Base-by-base conservation (phyloP, 1,140 invertebrate species). In the Megathymus violae region DNA sequence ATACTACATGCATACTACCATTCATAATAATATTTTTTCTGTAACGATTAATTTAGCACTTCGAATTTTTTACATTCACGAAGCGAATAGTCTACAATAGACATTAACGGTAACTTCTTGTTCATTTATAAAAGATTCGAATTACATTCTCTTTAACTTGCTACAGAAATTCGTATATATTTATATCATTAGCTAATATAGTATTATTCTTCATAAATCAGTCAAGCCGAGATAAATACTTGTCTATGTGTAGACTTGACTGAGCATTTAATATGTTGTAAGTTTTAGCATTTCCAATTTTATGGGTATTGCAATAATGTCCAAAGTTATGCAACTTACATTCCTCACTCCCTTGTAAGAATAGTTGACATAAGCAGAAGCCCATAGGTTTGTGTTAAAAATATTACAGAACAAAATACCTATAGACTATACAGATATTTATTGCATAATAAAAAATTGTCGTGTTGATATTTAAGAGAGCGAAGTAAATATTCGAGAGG, bases 91-190 rank as follows among this genome's bases (percentile, higher is more conserved):
- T 54, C 61, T 72, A 68, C 65, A 61, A 63, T 66, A 74, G 68
- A 71, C 67, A 65, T 74, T 64, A 67, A 64, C 71, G 67, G 67
- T 69, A 58, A 64, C 54, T 72, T 71, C n/a, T 73, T 73, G 67
- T 63, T 76, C 50, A 40, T 54, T 31, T 31, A 76, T 74, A 78
- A 71, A 80, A 80, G 73, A 78, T 74, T 77, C 68, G 71, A 79
- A 80, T 79, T 40, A 79, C 72, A 76, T 76, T 78, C 73, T 76
- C 71, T 76, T 47, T 80, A 78, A 76, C 69, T 71, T 68, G 27
- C 69, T 77, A 78, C 61, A 69, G 51, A 72, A 67, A 76, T 68
- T 73, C 62, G 65, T 72, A 69, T 64, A 64, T 66, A 43, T 44
- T 69, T 69, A 62, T 67, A 56, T 50, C 50, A 56, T 50, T 68